Evolutionary conservation across 35 echinoderm and acorn worm genomes (phyloP).

Genomic region (Apostichopus californicus): DNA sequence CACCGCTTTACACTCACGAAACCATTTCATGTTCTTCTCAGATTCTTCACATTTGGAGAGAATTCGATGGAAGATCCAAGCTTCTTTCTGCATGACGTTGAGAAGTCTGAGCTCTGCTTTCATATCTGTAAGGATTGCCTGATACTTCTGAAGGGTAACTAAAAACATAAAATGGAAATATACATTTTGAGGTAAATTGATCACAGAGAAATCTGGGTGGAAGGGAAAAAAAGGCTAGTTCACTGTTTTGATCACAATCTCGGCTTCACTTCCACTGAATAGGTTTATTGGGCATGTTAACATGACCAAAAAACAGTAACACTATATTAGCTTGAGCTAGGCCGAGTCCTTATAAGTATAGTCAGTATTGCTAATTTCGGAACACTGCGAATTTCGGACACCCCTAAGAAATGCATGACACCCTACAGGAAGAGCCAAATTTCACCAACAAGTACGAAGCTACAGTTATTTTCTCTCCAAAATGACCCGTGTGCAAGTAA

Average conservation of each 20-base stretch:
- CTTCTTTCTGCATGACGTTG: background rate
- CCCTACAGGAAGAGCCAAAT: too few species aligned
- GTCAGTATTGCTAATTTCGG: too few species aligned
- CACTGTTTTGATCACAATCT: background rate
- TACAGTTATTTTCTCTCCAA: too few species aligned
- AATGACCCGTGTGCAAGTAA: too few species aligned
- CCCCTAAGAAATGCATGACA: too few species aligned
- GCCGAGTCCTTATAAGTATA: too few species aligned
- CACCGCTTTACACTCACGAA: constrained; percentile 3
- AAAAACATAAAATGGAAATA: background rate
- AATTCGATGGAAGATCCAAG: background rate
- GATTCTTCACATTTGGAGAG: background rate
- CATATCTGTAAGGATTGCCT: constrained; percentile 13
- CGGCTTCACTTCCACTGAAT: too few species aligned
- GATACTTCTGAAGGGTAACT: constrained; percentile 4
- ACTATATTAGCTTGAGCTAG: too few species aligned
- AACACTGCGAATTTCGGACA: too few species aligned
- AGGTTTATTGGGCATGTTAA: too few species aligned
- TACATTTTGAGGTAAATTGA: background rate
- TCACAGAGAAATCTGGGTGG: background rate
- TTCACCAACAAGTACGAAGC: too few species aligned
- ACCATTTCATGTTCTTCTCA: constrained; percentile 22
- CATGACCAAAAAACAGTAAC: too few species aligned
- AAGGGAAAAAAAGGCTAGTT: background rate
- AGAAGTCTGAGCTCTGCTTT: background rate